Percentiles rank a stretch among this genome's conserved stretches.
phyloP scores from a whole-genome alignment of 2,797 vertebrate genomes.

The Gallirallus australis region DNA sequence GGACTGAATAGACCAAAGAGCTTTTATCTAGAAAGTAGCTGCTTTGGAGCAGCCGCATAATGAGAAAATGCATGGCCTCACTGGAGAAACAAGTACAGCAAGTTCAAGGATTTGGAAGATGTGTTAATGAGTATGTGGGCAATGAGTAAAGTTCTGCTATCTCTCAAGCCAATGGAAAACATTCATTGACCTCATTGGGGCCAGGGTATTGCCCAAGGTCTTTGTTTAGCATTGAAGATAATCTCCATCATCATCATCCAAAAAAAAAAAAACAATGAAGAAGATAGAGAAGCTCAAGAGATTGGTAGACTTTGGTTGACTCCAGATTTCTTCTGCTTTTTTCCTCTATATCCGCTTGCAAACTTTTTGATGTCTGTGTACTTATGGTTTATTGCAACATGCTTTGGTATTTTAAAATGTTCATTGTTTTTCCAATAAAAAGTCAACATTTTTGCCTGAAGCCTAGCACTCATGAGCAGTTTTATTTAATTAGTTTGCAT shows the following conservation, averaged over 20 bases:
- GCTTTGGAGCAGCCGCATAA: background rate
- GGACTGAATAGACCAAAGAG: background rate
- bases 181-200: background rate
- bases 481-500: background rate
- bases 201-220: constrained; percentile 26
- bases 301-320: background rate
- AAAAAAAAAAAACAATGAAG: background rate
- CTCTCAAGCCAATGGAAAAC: constrained; percentile 43
- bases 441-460: background rate
- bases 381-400: constrained; percentile 30
- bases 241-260: background rate
- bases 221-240: constrained; percentile 30
- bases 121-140: constrained; percentile 18
- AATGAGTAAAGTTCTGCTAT: constrained; percentile 36
- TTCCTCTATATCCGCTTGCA: background rate
- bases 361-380: constrained; percentile 25
- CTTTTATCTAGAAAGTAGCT: constrained; percentile 12
- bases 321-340: constrained; percentile 24
- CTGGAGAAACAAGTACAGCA: constrained; percentile 38
- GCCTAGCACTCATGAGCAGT: background rate
- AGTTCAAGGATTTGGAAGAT: constrained; percentile 30
- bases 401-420: constrained; percentile 11
- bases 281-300: background rate
- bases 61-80: background rate
- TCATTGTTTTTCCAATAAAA: constrained; percentile 44